phyloP scores from a whole-genome alignment of 1,140 invertebrate species.

The Aricia agestis region DNA sequence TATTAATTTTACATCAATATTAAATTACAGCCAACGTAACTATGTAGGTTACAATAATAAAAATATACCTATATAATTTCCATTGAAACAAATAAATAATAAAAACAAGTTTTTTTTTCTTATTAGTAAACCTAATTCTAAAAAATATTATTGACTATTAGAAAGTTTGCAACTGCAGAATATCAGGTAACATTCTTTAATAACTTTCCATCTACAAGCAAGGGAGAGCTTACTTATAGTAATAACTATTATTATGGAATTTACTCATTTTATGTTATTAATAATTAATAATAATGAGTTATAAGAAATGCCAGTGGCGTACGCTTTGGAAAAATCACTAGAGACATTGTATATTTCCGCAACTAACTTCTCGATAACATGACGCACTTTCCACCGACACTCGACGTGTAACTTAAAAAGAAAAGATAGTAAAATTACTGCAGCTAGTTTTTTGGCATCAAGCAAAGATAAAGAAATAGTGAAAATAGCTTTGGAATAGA shows the following conservation, averaged over 20 bases:
- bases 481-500: slow-evolving; percentile 68
- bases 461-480: slow-evolving; percentile 62
- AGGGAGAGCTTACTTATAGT: slow-evolving; percentile 67
- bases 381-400: slow-evolving; percentile 38
- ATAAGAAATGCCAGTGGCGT: slow-evolving; percentile 42
- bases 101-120: slow-evolving; percentile 71
- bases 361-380: slow-evolving; percentile 5
- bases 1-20: slow-evolving; percentile 75
- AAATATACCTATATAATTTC: slow-evolving; percentile 76
- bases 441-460: slow-evolving; percentile 72
- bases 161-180: slow-evolving; percentile 59
- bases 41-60: slow-evolving; percentile 74
- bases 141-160: slow-evolving; percentile 73
- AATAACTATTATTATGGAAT: slow-evolving; percentile 67
- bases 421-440: slow-evolving; percentile 60
- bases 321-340: slow-evolving; percentile 25
- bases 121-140: slow-evolving; percentile 71
- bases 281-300: slow-evolving; percentile 63
- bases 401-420: slow-evolving; percentile 53
- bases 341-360: slow-evolving; percentile 20
- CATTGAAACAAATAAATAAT: slow-evolving; percentile 75
- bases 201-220: slow-evolving; percentile 70
- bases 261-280: slow-evolving; percentile 64
- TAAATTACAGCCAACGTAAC: slow-evolving; percentile 75
- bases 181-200: slow-evolving; percentile 69